Conservation (phyloP, 2,888 invertebrate species). For the Cryptops parisi region DNA sequence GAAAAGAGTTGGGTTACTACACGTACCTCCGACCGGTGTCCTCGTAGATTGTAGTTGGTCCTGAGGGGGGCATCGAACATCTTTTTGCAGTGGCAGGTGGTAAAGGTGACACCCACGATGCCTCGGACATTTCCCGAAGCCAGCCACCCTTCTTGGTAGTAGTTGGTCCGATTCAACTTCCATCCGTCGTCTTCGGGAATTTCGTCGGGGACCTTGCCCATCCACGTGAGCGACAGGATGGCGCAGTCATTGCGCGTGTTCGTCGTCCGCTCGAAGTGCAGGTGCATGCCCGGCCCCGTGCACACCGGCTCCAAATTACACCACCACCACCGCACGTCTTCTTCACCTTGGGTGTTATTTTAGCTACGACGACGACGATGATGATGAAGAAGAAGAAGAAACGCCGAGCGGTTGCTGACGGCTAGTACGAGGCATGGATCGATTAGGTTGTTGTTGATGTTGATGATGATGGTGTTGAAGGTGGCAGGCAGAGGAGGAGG, state of each 20-base stretch:
- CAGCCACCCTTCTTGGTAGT: conserved; percentile 96
- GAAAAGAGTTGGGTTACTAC: too few species aligned
- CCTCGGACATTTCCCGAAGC: conserved; percentile 89
- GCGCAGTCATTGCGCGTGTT: conserved; percentile 92
- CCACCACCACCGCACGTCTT: too few species aligned
- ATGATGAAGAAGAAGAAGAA: too few species aligned
- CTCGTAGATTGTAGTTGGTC: conserved; percentile 92
- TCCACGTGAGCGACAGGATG: conserved; percentile 89
- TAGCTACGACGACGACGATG: too few species aligned
- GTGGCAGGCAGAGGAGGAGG: too few species aligned
- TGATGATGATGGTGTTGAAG: too few species aligned
- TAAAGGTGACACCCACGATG: conserved; percentile 91
- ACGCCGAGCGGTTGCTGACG: too few species aligned
- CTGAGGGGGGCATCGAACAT: conserved; percentile 56
- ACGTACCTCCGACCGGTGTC: conserved; percentile 82
- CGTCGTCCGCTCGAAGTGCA: conserved; percentile 85
- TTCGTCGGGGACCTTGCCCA: conserved; percentile 95
- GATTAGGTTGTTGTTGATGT: too few species aligned
- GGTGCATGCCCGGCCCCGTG: conserved; percentile 65
- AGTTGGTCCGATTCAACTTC: conserved; percentile 87
- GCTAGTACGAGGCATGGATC: too few species aligned
- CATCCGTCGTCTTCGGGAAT: conserved; percentile 93
- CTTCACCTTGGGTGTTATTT: too few species aligned
- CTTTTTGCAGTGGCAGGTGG: conserved; percentile 79
- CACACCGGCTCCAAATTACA: too few species aligned